A percentile compares a stretch with the other conserved stretches of the same genome.
phyloP scores from a whole-genome alignment of 2,888 invertebrate genomes.

The Sphecodes monilicornis region DNA sequence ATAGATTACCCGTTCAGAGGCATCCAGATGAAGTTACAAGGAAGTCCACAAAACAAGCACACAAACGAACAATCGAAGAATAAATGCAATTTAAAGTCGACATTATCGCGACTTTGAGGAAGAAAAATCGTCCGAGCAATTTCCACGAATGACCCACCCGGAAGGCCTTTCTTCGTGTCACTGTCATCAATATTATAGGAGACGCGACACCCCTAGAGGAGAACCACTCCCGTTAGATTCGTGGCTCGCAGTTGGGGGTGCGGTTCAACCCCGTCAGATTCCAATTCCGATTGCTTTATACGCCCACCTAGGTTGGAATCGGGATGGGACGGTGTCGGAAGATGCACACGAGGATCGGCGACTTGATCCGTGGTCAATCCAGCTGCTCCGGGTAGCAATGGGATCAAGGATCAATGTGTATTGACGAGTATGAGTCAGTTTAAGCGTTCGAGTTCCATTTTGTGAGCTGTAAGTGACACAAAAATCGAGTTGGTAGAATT shows the following conservation, averaged over 20 bases:
- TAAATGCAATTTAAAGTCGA: background rate
- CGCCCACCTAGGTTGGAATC: constrained; percentile 10
- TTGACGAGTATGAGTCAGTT: background rate
- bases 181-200: constrained; percentile 9
- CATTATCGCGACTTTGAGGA: background rate
- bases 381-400: constrained; percentile 28
- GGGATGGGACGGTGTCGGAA: constrained; percentile 7
- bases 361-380: constrained; percentile 13
- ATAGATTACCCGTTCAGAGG: background rate
- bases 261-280: constrained; percentile 12
- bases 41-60: background rate
- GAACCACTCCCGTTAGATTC: constrained; percentile 7
- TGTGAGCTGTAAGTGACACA: background rate
- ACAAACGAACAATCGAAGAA: background rate
- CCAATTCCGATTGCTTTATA: constrained; percentile 31
- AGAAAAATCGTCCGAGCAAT: background rate
- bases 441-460: background rate
- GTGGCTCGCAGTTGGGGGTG: background rate
- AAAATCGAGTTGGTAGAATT: too few relatives aligned
- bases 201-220: constrained; percentile 2
- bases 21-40: background rate
- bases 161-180: background rate
- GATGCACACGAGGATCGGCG: constrained; percentile 27
- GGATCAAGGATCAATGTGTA: background rate
- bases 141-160: background rate